Evolutionary conservation across 2,113 vertebrate species (phyloP).

Genomic region (Chaetodon auriga): DNA sequence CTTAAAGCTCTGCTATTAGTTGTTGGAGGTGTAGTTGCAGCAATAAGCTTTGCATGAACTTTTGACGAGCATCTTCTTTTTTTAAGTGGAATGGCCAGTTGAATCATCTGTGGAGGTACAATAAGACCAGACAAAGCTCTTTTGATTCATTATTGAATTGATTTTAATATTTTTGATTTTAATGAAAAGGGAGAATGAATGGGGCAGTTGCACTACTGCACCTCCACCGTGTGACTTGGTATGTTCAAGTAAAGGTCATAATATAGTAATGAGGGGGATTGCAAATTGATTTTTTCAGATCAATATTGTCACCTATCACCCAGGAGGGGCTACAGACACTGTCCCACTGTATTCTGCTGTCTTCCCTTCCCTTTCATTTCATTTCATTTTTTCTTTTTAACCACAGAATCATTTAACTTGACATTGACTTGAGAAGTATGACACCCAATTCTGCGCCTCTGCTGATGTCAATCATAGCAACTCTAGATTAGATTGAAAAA

Average conservation of each 20-base stretch:
- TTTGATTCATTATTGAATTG: neutral
- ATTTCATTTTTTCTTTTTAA: neutral
- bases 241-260: slow-evolving; percentile 55
- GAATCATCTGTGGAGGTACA: neutral
- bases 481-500: slow-evolving; percentile 32
- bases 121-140: neutral
- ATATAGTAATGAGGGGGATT: slow-evolving; percentile 63
- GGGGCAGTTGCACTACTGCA: neutral
- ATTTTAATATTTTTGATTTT: neutral
- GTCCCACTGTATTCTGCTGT: slow-evolving; percentile 17
- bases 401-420: slow-evolving; percentile 33
- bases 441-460: slow-evolving; percentile 6
- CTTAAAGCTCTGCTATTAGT: slow-evolving; percentile 23
- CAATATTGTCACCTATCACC: slow-evolving; percentile 51
- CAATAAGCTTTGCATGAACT: neutral
- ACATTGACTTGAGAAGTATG: slow-evolving; percentile 28
- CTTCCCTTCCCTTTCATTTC: slow-evolving; percentile 31
- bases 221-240: slow-evolving; percentile 1
- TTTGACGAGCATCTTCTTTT: neutral
- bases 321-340: slow-evolving; percentile 25
- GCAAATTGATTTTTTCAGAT: slow-evolving; percentile 63
- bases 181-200: neutral
- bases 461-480: slow-evolving; percentile 37
- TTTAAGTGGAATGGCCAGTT: neutral
- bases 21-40: neutral